These are phyloP conservation scores for Eumaeus atala DNA, from an alignment of 1,140 invertebrate species.

Conservation along the genomic window DNA sequence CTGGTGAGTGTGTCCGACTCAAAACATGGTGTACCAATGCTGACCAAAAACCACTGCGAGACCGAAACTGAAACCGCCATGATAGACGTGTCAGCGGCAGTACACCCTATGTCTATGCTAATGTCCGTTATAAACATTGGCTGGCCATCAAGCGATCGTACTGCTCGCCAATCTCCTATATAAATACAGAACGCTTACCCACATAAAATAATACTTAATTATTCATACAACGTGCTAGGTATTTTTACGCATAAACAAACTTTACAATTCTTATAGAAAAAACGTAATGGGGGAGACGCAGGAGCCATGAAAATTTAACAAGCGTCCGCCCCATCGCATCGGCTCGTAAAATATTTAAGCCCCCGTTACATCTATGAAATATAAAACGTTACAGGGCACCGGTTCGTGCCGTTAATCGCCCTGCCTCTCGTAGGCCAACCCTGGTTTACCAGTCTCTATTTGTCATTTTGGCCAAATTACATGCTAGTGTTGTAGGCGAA, in stretches of 20 bases:
- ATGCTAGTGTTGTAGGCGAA: too few relatives aligned
- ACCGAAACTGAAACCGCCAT: too few relatives aligned
- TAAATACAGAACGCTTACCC: too few relatives aligned
- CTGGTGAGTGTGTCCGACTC: too few relatives aligned
- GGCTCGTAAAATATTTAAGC: slow-evolving; percentile 17
- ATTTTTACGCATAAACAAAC: slow-evolving; percentile 10
- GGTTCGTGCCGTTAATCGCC: neutral
- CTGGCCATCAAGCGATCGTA: too few relatives aligned
- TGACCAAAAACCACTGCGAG: too few relatives aligned
- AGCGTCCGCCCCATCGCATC: slow-evolving; percentile 1
- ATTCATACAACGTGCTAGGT: neutral
- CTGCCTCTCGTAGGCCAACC: slow-evolving; percentile 1
- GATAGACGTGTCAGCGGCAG: too few relatives aligned
- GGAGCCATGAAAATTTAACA: slow-evolving; percentile 18
- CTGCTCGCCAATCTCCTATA: too few relatives aligned
- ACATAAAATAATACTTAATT: neutral
- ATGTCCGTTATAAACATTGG: too few relatives aligned
- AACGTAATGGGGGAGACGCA: slow-evolving; percentile 7
- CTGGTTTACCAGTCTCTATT: neutral
- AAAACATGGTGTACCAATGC: too few relatives aligned
- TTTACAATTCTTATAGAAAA: slow-evolving; percentile 6
- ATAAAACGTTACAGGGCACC: neutral
- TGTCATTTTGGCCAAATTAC: too few relatives aligned
- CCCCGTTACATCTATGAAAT: slow-evolving; percentile 9
- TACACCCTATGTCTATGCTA: too few relatives aligned